Percentiles rank a stretch among this genome's conserved stretches.
Evolutionary conservation across 2,113 vertebrate genomes (phyloP).

Genomic region (Pluvianellus socialis): DNA sequence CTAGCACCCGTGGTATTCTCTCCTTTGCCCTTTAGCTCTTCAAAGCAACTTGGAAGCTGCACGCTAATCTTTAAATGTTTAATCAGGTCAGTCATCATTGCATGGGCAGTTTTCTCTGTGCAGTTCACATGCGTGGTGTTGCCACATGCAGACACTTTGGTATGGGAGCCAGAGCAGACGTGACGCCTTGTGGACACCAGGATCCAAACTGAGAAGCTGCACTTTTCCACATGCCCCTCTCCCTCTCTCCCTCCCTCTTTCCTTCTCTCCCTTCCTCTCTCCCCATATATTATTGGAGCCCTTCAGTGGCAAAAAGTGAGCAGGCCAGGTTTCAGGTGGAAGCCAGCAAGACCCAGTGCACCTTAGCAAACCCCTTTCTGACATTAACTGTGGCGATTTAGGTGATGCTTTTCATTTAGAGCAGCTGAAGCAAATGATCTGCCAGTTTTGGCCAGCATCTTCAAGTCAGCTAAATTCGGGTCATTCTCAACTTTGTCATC

Average conservation of each 20-base stretch:
- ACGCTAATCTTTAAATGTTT: background rate
- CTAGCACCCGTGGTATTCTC: background rate
- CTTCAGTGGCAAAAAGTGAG: background rate
- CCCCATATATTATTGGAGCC: background rate
- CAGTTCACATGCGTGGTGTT: fast-evolving
- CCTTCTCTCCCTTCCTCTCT: no score
- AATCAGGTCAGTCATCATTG: fast-evolving
- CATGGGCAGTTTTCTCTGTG: background rate
- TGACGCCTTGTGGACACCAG: no score
- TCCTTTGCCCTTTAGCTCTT: background rate
- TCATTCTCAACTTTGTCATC: background rate
- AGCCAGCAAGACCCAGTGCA: background rate
- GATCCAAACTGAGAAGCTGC: background rate
- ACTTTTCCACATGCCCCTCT: background rate
- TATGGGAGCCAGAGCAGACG: background rate
- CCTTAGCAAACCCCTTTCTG: background rate
- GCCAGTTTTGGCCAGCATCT: background rate
- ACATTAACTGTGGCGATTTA: background rate
- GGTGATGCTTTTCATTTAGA: background rate
- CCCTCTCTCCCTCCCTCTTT: no score
- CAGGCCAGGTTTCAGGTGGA: background rate
- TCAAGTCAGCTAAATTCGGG: background rate
- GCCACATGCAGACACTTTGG: background rate
- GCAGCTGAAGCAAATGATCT: background rate
- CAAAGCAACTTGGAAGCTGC: background rate